Evolutionary conservation across 2,113 vertebrate species (phyloP), one percentile per base, ranked within the genome.

Genomic region (Chloroceryle aenea): DNA sequence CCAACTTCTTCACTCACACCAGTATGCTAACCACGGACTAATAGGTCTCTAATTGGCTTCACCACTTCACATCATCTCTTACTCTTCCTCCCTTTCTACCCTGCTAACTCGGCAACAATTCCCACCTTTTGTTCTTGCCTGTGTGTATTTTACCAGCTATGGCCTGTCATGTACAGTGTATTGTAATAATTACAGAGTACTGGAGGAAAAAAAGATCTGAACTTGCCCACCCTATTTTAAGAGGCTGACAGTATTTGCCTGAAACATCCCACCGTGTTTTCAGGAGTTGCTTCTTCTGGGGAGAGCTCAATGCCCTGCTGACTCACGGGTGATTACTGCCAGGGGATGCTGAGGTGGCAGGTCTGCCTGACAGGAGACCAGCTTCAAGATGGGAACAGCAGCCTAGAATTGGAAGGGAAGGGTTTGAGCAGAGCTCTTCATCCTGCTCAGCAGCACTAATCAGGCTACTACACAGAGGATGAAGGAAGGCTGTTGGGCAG

Each of bases 241-340:
- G 71, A 90, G 21, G 75, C 87, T 97, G 94, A 73, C 91, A 91
- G 67, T 90, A 87, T 91, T 90, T 95, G 72, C 75, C 79, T 96
- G 82, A 67, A 91, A 94, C 85, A 91, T 91, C 90, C 82, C 85
- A 95, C 92, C 42, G 7, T 94, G 77, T 97, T 97, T 95, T 81
- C 80, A 74, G 52, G 82, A 90, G 78, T 21, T 85, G 59, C 75
- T 82, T 87, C 2, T 4, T 9, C 77, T 93, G 79, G 67, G 77
- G 66, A 87, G 74, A 40, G 87, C 67, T 94, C 83, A 93, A 79
- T 80, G 47, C 95, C 83, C 75, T 66, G 87, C 92, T 96, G 95
- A 96, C 78, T 97, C 92, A 88, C 23, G 1, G 87, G 64, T 62
- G 75, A 47, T 77, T 90, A 14, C 32, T 91, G 81, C 71, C 50